Base-by-base conservation (phyloP, 1,140 invertebrate genomes). In the Campoletis sonorensis region DNA sequence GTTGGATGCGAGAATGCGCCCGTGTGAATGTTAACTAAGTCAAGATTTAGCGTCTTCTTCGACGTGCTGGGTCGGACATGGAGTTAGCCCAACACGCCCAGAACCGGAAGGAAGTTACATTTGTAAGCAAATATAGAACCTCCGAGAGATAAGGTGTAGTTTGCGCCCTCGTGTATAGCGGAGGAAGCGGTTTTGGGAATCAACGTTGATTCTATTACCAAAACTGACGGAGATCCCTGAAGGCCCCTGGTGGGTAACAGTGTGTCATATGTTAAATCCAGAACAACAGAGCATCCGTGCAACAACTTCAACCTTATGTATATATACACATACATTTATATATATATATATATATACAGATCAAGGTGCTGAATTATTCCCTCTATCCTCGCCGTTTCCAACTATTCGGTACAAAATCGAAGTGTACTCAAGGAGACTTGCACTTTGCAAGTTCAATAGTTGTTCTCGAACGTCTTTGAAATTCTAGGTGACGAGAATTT, bases 31-130 rank as follows among this genome's bases (percentile, higher is more conserved):
- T 45, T 45, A 45, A 45, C 40, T 45, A 45, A 45, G 11, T 45
- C 8, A 45, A 45, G 40, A 45, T 45, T 45, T 45, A 45, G 40
- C 40, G 8, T 45, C 40, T 45, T 45, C 40, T 45, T 45, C 40
- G 40, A 45, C 40, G 40, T 45, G 40, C 40, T 21, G 21, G 54
- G 21, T n/a, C 54, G 54, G 18, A 58, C 54, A 54, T 26, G 11
- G 37, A 64, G 54, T 77, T 77, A 61, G 40, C 16, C 16, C 30
- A 54, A 30, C 16, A 61, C 37, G 54, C 49, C 27, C 54, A 58
- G 54, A 10, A 77, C 75, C 23, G 75, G 75, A 77, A 77, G 75
- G 75, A 77, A 77, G 75, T 77, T 77, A 77, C 75, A 77, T 77
- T 33, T 37, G 75, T 77, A 77, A 77, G 75, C 75, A 58, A 77